phyloP scores from a whole-genome alignment of 2,797 vertebrate genomes.

The Arctocebus calabarensis region DNA sequence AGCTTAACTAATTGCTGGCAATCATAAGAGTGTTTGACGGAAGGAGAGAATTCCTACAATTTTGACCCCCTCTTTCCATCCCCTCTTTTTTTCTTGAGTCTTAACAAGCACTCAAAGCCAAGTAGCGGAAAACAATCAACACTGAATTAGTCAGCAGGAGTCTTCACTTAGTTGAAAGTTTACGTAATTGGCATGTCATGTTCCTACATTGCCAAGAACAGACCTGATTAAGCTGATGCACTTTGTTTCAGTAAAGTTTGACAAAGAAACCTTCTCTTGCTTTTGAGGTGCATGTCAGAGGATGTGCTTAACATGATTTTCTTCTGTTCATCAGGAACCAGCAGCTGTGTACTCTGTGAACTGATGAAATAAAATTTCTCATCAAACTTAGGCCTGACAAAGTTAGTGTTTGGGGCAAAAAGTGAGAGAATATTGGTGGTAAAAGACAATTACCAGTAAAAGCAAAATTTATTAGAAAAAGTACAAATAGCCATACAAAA shows the following conservation, averaged over 20 bases:
- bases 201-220: conserved; percentile 91
- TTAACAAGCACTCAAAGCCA: conserved; percentile 95
- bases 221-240: conserved; percentile 94
- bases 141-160: conserved; percentile 97
- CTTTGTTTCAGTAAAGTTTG: conserved; percentile 94
- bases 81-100: conserved; percentile 85
- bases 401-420: not conserved
- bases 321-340: conserved; percentile 66
- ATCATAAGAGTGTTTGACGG: conserved; percentile 94
- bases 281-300: conserved; percentile 69
- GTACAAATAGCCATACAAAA: not conserved
- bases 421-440: not conserved
- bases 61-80: conserved; percentile 82
- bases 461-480: conserved; percentile 55
- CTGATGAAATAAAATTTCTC: conserved; percentile 40
- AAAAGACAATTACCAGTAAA: conserved; percentile 23
- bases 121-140: conserved; percentile 96
- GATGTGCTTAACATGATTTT: conserved; percentile 79
- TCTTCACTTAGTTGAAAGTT: conserved; percentile 93
- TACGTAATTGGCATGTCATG: conserved; percentile 96
- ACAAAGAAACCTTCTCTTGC: conserved; percentile 86
- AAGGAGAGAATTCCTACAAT: conserved; percentile 90
- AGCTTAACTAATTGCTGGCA: conserved; percentile 98
- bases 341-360: not conserved
- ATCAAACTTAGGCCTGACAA: conserved; percentile 59